Base-by-base conservation (phyloP, 2,797 vertebrate genomes). In the Platalea minor region DNA sequence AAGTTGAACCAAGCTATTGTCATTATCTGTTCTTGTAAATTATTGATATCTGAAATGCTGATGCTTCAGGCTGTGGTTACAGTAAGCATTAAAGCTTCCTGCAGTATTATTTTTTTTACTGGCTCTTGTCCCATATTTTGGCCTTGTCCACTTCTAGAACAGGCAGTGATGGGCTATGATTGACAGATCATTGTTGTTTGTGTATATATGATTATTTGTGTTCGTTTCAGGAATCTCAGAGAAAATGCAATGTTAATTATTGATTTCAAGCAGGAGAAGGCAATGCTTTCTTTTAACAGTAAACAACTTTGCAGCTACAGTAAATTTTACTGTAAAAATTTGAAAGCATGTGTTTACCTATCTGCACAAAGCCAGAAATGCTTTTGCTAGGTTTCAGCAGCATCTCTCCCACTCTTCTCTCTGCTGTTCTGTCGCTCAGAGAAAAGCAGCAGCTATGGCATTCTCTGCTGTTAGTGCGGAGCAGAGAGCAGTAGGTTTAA, bases 41-140 rank as follows among this genome's bases (percentile, higher is more conserved):
- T 94, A 96, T 95, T 95, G 85, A 88, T 96, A 89, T 76, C 50
- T 78, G 78, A 94, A 96, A 91, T 56, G 87, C 78, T 95, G 87
- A 73, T 87, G 87, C 78, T 93, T 85, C 78, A 84, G 78, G 63
- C 72, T 96, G 72, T 69, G 69, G 91, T 96, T 96, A 96, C 89
- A 88, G 88, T 91, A 95, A 96, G 87, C 60, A 89, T 59, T 88
- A 95, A 85, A 75, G 78, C 92, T 97, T 96, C 89, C 93, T 95
- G 84, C 16, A 65, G 46, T 86, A 91, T 91, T 91, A 72, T 85
- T 91, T 95, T 91, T 72, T 85, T 81, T 94, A 17, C 21, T 85
- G 89, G 88, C 68, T 92, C 46, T 77, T 67, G 41, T 91, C 81
- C 84, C 43, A 46, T 83, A 73, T 94, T 93, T 93, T 89, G 82